Conservation (phyloP, 1,140 invertebrate species). For the Danaus plexippus region DNA sequence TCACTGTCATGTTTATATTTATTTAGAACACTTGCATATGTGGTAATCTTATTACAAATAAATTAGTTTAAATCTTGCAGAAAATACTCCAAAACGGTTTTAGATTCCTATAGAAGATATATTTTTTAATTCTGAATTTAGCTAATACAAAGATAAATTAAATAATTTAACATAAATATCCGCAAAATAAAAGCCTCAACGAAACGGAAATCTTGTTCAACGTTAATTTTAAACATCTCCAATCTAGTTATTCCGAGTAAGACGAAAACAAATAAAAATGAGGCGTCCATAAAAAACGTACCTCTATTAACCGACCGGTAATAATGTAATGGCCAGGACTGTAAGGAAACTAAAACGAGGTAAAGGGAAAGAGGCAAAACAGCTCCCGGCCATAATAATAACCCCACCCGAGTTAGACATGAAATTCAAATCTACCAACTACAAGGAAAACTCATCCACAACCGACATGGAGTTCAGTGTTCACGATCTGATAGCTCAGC, state of each 20-base stretch:
- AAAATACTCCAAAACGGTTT: no score
- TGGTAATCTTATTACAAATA: no score
- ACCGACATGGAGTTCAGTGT: conserved; percentile 54
- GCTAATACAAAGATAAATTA: background rate
- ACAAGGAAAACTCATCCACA: conserved; percentile 21
- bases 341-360: conserved; percentile 64
- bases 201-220: conserved; percentile 27
- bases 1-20: no score
- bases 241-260: conserved; percentile 15
- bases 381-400: conserved; percentile 47
- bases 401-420: conserved; percentile 50
- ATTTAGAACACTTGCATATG: no score
- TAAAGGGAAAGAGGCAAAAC: conserved; percentile 45
- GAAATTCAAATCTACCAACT: conserved; percentile 41
- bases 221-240: conserved; percentile 8
- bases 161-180: conserved; percentile 15
- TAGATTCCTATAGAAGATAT: no score
- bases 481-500: conserved; percentile 56
- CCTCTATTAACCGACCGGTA: conserved; percentile 27
- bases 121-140: no score
- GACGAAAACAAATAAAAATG: conserved; percentile 18
- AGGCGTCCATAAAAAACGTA: conserved; percentile 19
- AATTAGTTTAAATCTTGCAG: no score
- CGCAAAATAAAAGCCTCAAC: conserved; percentile 42
- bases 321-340: conserved; percentile 69